phyloP scores from a whole-genome alignment of 2,888 invertebrate genomes.

The Cistogaster globosa region DNA sequence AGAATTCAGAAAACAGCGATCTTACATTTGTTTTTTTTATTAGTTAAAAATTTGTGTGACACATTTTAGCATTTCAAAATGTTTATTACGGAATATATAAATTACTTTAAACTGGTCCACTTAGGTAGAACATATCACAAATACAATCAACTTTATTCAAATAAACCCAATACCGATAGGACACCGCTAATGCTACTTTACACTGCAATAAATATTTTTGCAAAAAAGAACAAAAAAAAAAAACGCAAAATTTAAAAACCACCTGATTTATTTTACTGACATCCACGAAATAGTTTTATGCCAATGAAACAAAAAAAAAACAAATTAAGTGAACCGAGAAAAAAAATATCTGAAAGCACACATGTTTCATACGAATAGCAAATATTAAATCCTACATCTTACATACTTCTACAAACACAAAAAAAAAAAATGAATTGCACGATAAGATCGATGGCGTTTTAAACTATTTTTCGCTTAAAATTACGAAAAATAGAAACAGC shows the following conservation, averaged over 20 bases:
- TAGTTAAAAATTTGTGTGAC: too few species aligned
- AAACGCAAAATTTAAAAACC: conserved; percentile 12
- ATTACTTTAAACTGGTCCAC: too few species aligned
- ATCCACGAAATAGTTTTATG: conserved; percentile 20
- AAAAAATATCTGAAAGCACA: conserved; percentile 6
- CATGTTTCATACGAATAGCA: conserved; percentile 2
- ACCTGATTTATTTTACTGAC: conserved; percentile 55
- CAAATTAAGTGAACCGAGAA: not conserved
- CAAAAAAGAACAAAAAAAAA: not conserved
- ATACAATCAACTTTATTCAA: too few species aligned
- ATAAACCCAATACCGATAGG: too few species aligned
- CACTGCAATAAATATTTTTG: conserved; percentile 4
- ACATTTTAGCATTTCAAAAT: too few species aligned
- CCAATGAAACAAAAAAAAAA: conserved; percentile 12
- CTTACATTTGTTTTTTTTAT: too few species aligned
- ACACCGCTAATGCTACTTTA: not conserved
- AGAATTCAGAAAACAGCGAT: too few species aligned
- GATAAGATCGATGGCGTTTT: conserved; percentile 52
- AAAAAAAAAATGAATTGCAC: conserved; percentile 4
- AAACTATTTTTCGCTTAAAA: conserved; percentile 4
- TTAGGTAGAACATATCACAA: too few species aligned
- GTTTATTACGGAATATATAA: too few species aligned
- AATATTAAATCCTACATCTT: conserved; percentile 8
- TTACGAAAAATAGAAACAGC: conserved; percentile 8
- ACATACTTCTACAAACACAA: too few species aligned